Evolutionary conservation across 1,140 invertebrate species (phyloP).

Genomic region (Drosophila varians): DNA sequence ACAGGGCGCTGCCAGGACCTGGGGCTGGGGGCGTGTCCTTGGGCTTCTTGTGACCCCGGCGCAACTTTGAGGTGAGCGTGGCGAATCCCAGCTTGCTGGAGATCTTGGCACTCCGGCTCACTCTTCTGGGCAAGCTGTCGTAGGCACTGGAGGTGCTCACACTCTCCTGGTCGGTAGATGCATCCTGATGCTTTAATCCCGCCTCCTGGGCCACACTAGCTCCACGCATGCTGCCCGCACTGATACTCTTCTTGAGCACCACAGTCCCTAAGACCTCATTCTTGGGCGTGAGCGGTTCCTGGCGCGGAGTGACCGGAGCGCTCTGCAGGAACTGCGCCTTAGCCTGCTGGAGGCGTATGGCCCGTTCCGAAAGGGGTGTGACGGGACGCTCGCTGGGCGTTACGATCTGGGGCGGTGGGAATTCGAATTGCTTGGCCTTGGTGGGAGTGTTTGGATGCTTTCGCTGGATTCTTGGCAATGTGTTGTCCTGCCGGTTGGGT

Average conservation of each 20-base stretch:
- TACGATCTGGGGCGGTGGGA: slow-evolving; percentile 40
- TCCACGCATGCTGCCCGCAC: slow-evolving; percentile 87
- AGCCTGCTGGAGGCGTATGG: slow-evolving; percentile 86
- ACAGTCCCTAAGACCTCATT: slow-evolving; percentile 1
- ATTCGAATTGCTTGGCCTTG: slow-evolving; percentile 72
- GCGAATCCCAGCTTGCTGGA: slow-evolving; percentile 86
- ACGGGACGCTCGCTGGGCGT: slow-evolving; percentile 41
- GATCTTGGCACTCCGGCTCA: slow-evolving; percentile 67
- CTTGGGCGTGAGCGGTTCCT: slow-evolving; percentile 45
- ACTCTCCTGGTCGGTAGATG: slow-evolving; percentile 74
- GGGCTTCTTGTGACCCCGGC: slow-evolving; percentile 71
- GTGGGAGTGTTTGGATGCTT: slow-evolving; percentile 67
- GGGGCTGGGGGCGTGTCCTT: slow-evolving; percentile 40
- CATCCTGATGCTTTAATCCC: slow-evolving; percentile 21
- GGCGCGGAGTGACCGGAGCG: slow-evolving; percentile 59
- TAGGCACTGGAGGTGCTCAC: slow-evolving; percentile 60
- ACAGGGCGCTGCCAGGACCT: slow-evolving; percentile 55
- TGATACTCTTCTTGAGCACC: slow-evolving; percentile 86
- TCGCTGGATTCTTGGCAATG: slow-evolving; percentile 65
- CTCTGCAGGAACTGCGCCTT: slow-evolving; percentile 86
- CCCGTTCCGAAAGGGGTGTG: slow-evolving; percentile 84
- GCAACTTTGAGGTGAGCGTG: slow-evolving; percentile 87
- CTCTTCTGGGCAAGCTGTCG: slow-evolving; percentile 67
- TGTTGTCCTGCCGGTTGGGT: slow-evolving; percentile 68
- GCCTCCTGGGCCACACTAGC: slow-evolving; percentile 19